Conservation (phyloP, 92 coral and sea anemone species). For the Montipora capitata region DNA sequence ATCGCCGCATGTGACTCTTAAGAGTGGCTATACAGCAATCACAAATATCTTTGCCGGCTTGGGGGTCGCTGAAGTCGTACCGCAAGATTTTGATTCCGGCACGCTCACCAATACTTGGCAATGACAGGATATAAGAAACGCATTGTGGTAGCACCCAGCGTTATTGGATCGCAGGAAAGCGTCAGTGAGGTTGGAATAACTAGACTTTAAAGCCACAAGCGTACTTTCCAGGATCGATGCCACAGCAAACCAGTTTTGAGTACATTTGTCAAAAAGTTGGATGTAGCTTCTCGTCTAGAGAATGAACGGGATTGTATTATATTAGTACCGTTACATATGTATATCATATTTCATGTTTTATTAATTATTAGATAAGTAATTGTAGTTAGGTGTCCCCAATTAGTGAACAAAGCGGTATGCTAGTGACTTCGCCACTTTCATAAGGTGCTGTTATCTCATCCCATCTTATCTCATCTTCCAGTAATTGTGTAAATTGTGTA, state of each 20-base stretch:
- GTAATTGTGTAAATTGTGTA: neutral
- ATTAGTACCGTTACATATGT: slow-evolving; percentile 1
- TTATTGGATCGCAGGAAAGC: slow-evolving; percentile 8
- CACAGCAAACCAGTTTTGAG: slow-evolving; percentile 28
- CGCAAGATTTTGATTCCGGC: slow-evolving; percentile 18
- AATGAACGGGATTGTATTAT: neutral
- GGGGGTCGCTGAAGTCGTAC: slow-evolving; percentile 21
- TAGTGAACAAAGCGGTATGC: neutral
- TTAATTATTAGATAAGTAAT: slow-evolving; percentile 5
- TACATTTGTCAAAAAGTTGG: slow-evolving; percentile 26
- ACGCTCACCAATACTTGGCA: slow-evolving; percentile 14
- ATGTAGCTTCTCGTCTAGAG: slow-evolving; percentile 32
- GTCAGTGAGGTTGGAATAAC: neutral
- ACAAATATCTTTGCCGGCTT: slow-evolving; percentile 5
- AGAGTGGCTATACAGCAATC: slow-evolving; percentile 32
- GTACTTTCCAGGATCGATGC: slow-evolving; percentile 33
- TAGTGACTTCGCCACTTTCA: neutral
- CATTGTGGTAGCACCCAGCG: slow-evolving; percentile 26
- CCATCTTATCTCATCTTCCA: neutral
- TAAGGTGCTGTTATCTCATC: neutral
- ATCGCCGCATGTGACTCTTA: slow-evolving; percentile 40
- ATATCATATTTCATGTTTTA: neutral
- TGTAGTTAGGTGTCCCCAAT: neutral
- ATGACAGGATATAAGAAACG: slow-evolving; percentile 19
- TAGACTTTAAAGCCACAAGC: neutral